These are phyloP conservation scores for Phoxinus phoxinus DNA, from an alignment of 2,113 vertebrate genomes.

Conservation along the genomic window DNA sequence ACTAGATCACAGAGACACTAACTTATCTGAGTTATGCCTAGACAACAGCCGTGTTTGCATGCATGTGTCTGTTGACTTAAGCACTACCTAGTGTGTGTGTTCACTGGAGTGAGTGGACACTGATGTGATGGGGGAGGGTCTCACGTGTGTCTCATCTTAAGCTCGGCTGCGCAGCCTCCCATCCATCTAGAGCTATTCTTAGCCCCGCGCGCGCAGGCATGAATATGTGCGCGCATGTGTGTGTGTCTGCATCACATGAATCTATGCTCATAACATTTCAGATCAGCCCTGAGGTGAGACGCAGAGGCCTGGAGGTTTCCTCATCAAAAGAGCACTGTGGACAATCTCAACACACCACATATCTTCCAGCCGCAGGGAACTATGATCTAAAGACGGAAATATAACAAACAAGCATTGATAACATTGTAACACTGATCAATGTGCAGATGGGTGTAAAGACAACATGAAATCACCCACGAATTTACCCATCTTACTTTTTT, in stretches of 20 bases:
- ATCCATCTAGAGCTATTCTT: conserved; percentile 42
- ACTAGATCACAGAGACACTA: too few species aligned
- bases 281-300: conserved; percentile 10
- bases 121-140: neutral
- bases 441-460: neutral
- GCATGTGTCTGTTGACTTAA: neutral
- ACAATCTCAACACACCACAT: neutral
- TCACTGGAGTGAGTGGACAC: neutral
- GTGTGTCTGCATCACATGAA: conserved; percentile 16
- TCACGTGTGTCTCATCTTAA: conserved; percentile 41
- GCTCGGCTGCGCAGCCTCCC: conserved; percentile 7
- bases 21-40: neutral
- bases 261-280: conserved; percentile 10
- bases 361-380: neutral
- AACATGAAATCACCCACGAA: neutral
- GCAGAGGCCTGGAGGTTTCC: neutral
- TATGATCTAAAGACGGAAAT: neutral
- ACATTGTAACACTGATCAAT: neutral
- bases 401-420: neutral
- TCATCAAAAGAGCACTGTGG: neutral
- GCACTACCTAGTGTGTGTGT: neutral
- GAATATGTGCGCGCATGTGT: neutral
- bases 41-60: neutral
- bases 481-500: neutral
- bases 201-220: conserved; percentile 17